Evolutionary conservation across 2,797 vertebrate genomes (phyloP).

Genomic region (Tolypeutes matacus): DNA sequence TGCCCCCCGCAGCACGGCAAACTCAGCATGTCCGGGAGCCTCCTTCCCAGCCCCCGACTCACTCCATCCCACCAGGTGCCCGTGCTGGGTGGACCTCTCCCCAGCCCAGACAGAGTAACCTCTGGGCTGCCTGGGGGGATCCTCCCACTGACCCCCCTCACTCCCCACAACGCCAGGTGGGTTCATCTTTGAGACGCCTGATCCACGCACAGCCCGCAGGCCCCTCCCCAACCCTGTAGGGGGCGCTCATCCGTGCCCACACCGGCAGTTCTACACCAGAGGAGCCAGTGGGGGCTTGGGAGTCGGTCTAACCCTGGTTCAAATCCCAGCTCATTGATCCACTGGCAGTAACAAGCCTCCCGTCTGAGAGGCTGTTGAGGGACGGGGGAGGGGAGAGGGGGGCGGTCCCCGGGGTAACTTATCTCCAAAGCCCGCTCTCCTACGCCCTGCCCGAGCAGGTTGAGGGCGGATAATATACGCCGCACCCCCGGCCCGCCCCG

Average conservation of each 20-base stretch:
- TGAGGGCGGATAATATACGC: background rate
- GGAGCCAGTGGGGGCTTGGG: background rate
- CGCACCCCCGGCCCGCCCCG: background rate
- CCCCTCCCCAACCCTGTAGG: background rate
- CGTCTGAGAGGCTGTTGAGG: background rate
- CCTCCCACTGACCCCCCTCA: too few relatives aligned
- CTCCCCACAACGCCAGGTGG: background rate
- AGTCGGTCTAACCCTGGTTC: background rate
- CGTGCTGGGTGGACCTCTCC: too few relatives aligned
- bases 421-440: background rate
- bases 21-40: background rate
- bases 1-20: background rate
- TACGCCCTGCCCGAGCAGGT: background rate
- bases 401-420: rapidly evolving
- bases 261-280: background rate
- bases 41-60: too few relatives aligned
- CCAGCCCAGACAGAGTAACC: background rate
- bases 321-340: background rate
- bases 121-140: too few relatives aligned
- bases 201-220: background rate
- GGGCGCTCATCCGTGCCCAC: background rate
- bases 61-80: rapidly evolving
- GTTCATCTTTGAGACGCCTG: background rate
- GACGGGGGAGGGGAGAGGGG: too few relatives aligned
- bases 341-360: background rate